Evolutionary conservation across 2,113 vertebrate genomes (phyloP).

Genomic region (Saguinus imperator): DNA sequence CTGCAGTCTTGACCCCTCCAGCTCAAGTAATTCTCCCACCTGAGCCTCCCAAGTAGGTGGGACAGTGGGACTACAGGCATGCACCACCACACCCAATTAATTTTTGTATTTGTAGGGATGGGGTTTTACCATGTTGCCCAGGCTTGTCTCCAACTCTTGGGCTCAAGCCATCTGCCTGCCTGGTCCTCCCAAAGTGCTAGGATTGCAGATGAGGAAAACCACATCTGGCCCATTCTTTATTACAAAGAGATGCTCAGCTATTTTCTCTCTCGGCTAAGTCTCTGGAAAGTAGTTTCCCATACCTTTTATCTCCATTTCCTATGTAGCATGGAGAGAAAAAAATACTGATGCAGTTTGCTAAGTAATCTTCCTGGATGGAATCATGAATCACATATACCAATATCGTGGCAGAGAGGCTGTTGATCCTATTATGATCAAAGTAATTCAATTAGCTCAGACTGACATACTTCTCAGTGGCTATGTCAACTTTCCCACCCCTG

Average conservation of each 20-base stretch:
- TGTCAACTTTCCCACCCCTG: not conserved
- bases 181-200: too few species aligned
- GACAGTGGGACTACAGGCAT: too few species aligned
- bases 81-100: too few species aligned
- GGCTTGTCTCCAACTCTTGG: too few species aligned
- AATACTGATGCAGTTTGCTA: not conserved
- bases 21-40: too few species aligned
- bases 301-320: not conserved
- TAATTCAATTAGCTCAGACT: not conserved
- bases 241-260: not conserved
- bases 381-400: not conserved
- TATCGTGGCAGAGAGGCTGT: not conserved
- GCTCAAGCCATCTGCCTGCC: too few species aligned
- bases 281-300: not conserved
- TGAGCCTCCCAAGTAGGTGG: too few species aligned
- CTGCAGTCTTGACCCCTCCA: too few species aligned
- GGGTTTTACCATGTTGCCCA: too few species aligned
- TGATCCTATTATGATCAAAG: not conserved
- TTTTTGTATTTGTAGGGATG: too few species aligned
- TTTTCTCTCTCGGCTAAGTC: not conserved
- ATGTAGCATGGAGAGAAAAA: not conserved
- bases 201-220: too few species aligned
- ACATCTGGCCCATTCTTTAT: not conserved
- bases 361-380: not conserved
- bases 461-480: not conserved